Base-by-base conservation (phyloP, 2,113 vertebrate species). In the Myanophis thanlyinensis region DNA sequence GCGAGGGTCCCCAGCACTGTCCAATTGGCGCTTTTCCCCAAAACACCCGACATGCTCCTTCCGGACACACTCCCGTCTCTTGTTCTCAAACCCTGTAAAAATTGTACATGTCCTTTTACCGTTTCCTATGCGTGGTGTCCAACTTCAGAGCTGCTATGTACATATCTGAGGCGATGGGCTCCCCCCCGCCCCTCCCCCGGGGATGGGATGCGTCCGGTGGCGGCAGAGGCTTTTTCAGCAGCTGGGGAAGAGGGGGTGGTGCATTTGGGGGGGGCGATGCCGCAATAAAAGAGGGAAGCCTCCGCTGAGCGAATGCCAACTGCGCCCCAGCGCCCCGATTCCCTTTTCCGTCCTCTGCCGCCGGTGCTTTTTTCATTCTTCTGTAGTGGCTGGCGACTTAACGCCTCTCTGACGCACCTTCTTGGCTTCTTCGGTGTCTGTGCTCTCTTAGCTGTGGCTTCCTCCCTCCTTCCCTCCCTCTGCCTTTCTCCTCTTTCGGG, bases 101-200 rank as follows among this genome's bases (percentile, higher is more conserved):
- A 22, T 91, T 52, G 52, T 40, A 53, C 62, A 47, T 47, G 90
- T 93, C 94, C 92, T 0, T 0, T 0, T 3, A 53, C 25, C 0
- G 47, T 62, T 85, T 90, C 93, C 48, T 25, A 80, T n/a, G 89
- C 10, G 4, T 22, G n/a, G 35, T 91, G 92, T 91, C 67, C 13
- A 35, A 10, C 52, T 49, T 46, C 40, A 35, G 0, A 92, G 95
- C 96, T 97, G 95, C 94, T 93, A 67, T 96, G 96, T 97, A 94
- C 87, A 96, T 94, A 97, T 93, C 95, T 96, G 96, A 96, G 95
- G 96, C 96, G 95, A 94, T 35, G 5, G 10, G 52, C 92, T 88
- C 35, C 51, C 13, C 12, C 13, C 35, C 51, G 3, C 12, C 13
- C 13, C 0, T 1, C 48, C 46, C n/a, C 8, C 1, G 5, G 48